phyloP scores from a whole-genome alignment of 2,797 vertebrate species.

The Petrocephalus sullivani region DNA sequence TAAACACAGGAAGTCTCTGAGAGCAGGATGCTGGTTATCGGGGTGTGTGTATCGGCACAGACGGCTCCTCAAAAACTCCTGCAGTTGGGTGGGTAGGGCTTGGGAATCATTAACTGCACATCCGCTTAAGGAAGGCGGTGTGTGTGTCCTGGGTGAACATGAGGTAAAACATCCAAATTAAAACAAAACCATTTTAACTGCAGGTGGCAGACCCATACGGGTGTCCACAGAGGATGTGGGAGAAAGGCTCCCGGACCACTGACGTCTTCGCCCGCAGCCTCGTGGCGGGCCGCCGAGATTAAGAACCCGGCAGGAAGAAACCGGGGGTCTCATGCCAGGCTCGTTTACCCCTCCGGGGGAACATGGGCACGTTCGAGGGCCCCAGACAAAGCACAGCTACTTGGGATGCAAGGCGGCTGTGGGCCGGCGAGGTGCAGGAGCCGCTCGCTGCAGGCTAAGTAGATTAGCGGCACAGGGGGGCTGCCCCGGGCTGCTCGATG shows the following conservation, averaged over 20 bases:
- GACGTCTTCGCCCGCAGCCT: neutral
- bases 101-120: neutral
- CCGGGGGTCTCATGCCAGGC: constrained; percentile 41
- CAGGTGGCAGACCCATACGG: neutral
- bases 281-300: neutral
- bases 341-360: constrained; percentile 39
- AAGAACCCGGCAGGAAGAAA: neutral
- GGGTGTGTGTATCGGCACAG: neutral
- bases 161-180: neutral
- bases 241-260: neutral
- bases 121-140: neutral
- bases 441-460: constrained; percentile 65
- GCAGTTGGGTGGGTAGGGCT: neutral
- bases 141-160: neutral
- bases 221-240: neutral
- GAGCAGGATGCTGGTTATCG: neutral
- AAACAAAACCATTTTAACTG: neutral
- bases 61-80: neutral
- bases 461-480: constrained; percentile 69
- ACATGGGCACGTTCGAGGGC: constrained; percentile 46
- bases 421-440: constrained; percentile 51
- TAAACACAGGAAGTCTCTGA: neutral
- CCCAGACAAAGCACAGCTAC: constrained; percentile 55
- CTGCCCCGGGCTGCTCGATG: constrained; percentile 58
- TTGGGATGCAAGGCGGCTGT: constrained; percentile 72